These are phyloP conservation scores for Portevinia maculata DNA, from an alignment of 2,888 invertebrate species.

Conservation along the genomic window DNA sequence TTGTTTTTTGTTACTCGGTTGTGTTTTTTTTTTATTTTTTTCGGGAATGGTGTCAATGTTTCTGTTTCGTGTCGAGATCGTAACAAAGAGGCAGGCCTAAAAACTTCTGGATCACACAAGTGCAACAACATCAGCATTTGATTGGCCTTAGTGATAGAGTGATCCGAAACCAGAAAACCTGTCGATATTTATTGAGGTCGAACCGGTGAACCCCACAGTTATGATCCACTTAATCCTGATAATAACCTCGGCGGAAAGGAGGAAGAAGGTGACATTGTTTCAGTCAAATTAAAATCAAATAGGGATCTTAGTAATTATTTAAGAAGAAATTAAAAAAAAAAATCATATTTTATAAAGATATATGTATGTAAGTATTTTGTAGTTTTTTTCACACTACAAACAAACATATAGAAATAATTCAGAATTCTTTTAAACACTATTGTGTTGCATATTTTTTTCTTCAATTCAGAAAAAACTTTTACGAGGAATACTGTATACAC, in stretches of 20 bases:
- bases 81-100: no score
- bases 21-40: conserved; percentile 43
- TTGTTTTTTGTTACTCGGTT: conserved; percentile 31
- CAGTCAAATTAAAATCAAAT: conserved; percentile 37
- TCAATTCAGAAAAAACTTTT: conserved; percentile 41
- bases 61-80: no score
- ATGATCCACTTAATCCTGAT: no score
- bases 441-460: conserved; percentile 51
- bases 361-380: conserved; percentile 26
- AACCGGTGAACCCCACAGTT: no score
- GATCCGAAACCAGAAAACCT: no score
- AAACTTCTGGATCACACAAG: no score
- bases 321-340: no score
- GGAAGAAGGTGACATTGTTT: background rate
- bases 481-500: conserved; percentile 54
- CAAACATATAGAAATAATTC: conserved; percentile 26
- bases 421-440: conserved; percentile 51
- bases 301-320: conserved; percentile 18
- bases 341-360: conserved; percentile 25
- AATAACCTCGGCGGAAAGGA: no score
- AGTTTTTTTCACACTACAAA: conserved; percentile 6
- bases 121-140: no score
- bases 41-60: no score
- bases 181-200: no score
- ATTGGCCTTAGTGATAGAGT: no score